phyloP scores from a whole-genome alignment of 2,888 invertebrate genomes.

The Linnaemya vulpina region DNA sequence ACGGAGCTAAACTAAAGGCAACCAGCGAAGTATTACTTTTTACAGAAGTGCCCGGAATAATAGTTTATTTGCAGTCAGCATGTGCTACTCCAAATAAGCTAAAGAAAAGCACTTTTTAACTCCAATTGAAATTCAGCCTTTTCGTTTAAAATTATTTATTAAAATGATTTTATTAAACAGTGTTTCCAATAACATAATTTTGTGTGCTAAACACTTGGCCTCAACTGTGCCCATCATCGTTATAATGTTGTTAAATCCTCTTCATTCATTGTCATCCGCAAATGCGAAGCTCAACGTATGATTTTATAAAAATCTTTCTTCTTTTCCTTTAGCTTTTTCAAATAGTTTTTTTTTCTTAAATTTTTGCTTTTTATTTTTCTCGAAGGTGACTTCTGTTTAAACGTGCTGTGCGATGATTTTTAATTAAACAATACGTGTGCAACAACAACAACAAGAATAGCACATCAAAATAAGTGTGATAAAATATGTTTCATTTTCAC shows the following conservation, averaged over 20 bases:
- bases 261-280: slow-evolving; percentile 68
- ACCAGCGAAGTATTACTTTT: slow-evolving; percentile 3
- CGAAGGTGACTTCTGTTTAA: slow-evolving; percentile 67
- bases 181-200: not conserved
- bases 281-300: slow-evolving; percentile 63
- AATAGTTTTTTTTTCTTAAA: slow-evolving; percentile 35
- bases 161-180: too few species aligned
- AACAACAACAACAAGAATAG: slow-evolving; percentile 54
- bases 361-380: not conserved
- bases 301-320: slow-evolving; percentile 56
- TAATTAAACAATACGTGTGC: slow-evolving; percentile 72
- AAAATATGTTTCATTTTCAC: slow-evolving; percentile 69
- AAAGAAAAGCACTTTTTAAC: too few species aligned
- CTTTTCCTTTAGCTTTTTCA: slow-evolving; percentile 10
- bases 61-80: too few species aligned
- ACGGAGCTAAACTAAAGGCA: slow-evolving; percentile 23
- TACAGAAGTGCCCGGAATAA: slow-evolving; percentile 12
- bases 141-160: too few species aligned
- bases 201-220: not conserved
- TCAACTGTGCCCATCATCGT: slow-evolving; percentile 23
- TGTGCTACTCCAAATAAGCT: too few species aligned
- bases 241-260: slow-evolving; percentile 63
- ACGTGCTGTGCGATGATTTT: slow-evolving; percentile 70
- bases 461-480: slow-evolving; percentile 65
- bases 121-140: too few species aligned